These are phyloP conservation scores for Diarsia brunnea DNA, from an alignment of 2,888 invertebrate genomes.

Conservation along the genomic window DNA sequence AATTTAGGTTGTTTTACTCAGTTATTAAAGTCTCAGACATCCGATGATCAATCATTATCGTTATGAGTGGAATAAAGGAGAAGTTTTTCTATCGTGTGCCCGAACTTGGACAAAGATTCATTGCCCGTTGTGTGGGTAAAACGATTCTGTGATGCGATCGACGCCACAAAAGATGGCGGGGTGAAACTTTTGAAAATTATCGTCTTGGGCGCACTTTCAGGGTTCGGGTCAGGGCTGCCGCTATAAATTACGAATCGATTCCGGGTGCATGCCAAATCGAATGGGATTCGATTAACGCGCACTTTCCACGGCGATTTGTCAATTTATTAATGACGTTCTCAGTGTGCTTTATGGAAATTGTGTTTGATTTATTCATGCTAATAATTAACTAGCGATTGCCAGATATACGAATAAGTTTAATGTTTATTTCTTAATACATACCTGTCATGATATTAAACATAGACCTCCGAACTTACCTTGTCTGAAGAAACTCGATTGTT, in stretches of 20 bases:
- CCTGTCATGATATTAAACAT: not conserved
- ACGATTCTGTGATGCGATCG: conserved; percentile 70
- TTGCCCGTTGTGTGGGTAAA: conserved; percentile 72
- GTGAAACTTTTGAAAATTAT: conserved; percentile 73
- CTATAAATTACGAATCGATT: conserved; percentile 68
- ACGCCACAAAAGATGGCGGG: conserved; percentile 63
- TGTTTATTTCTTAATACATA: not conserved
- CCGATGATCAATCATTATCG: conserved; percentile 65
- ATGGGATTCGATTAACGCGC: conserved; percentile 57
- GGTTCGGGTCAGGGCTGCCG: conserved; percentile 59
- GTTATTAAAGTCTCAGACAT: conserved; percentile 51
- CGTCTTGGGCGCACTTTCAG: conserved; percentile 67
- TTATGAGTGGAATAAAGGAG: conserved; percentile 54
- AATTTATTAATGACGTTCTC: conserved; percentile 35
- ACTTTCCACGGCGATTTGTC: conserved; percentile 35
- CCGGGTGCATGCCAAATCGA: conserved; percentile 62
- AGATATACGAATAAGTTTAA: not conserved
- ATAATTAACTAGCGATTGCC: not conserved
- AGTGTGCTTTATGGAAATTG: conserved; percentile 21
- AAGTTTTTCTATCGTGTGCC: conserved; percentile 73
- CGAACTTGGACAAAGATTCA: conserved; percentile 78
- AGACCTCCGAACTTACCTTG: not conserved
- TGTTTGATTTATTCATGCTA: conserved; percentile 13
- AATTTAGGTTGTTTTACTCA: conserved; percentile 44
- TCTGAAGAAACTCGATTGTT: not conserved